Evolutionary conservation across 2,113 vertebrate genomes (phyloP), one percentile per base, ranked within the genome.

Genomic region (Crotophaga sulcirostris): DNA sequence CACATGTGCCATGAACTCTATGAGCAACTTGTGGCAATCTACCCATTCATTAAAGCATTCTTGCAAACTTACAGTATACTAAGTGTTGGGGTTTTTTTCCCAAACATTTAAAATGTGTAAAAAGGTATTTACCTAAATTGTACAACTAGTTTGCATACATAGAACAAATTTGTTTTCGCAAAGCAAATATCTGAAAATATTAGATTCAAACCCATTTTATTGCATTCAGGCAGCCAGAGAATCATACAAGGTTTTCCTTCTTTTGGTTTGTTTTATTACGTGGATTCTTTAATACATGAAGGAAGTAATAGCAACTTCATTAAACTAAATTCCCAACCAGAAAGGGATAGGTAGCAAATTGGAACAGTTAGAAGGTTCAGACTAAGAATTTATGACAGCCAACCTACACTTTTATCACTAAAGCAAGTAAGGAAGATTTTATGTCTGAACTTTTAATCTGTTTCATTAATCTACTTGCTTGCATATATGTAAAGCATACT

Each of bases 61-160:
- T 52, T 60, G 54, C 24, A 69, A 49, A 79, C 38, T 66, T 9
- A 34, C 0, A 75, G 9, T 3, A 33, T 16, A 56, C 4, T 17
- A 40, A 62, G 42, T 3, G 1, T 1, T 49, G 23, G 4, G 11
- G 47, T 6, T 47, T 31, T 11, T 15, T 55, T 3, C 0, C 24
- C 26, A 45, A 84, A 33, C 26, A 26, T 10, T 3, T 73, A 74
- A 76, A 93, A 81, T 2, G 4, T 6, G 0, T 36, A 14, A 63
- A 60, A 75, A 17, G 8, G 2, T 33, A 14, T 77, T 89, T 45
- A 67, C 5, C 10, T 55, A 40, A 58, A 42, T 38, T 31, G 19
- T 59, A 70, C 15, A 49, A 54, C 16, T 63, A 55, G 44, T 84
- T 70, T 29, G 31, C 34, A 62, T 24, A 36, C 17, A 33, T 6